Conservation (phyloP, 2,888 invertebrate genomes). For the Melieria omissa region DNA sequence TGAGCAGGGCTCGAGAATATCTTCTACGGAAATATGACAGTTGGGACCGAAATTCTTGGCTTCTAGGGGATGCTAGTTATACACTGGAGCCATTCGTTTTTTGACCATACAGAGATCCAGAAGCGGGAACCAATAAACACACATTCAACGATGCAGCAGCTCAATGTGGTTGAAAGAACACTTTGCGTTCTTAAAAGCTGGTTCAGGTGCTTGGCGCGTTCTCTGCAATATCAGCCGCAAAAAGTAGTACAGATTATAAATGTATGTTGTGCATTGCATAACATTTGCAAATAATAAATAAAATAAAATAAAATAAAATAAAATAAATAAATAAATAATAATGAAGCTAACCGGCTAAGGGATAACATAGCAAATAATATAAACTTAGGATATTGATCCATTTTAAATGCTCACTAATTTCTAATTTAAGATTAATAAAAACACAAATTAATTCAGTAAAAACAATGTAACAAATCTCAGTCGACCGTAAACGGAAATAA, state of each 20-base stretch:
- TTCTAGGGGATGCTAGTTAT: constrained; percentile 36
- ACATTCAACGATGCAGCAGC: no score
- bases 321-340: background rate
- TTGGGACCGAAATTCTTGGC: constrained; percentile 19
- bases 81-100: constrained; percentile 30
- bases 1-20: constrained; percentile 19
- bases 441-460: no score
- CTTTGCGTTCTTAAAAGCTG: background rate
- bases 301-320: background rate
- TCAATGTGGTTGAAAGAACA: background rate
- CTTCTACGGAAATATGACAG: constrained; percentile 18
- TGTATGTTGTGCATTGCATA: background rate
- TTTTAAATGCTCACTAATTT: no score
- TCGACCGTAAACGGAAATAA: no score
- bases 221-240: background rate
- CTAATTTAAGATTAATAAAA: no score
- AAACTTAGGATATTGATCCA: no score
- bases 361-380: background rate
- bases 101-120: constrained; percentile 28
- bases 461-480: no score
- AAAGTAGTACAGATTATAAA: background rate
- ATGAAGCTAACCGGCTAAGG: background rate
- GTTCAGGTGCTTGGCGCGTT: background rate
- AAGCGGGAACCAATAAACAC: no score
- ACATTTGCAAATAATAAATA: background rate